Evolutionary conservation across 2,888 invertebrate species (phyloP), one percentile per base, ranked within the genome.

Genomic region (Apocheima hispidaria): DNA sequence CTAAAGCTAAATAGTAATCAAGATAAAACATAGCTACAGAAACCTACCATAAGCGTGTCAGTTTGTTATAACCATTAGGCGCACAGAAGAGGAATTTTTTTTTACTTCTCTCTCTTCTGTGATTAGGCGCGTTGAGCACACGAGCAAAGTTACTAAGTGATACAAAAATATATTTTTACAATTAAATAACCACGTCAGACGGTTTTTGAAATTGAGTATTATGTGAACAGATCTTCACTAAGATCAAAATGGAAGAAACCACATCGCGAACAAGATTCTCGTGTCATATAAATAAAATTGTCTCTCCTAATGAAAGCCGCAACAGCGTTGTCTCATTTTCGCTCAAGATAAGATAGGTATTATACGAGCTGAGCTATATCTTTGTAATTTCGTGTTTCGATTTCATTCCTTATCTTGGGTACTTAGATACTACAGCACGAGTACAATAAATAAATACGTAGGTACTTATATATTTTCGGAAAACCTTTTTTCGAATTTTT

Each of bases 231-330:
- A 44, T 44, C 43, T 10, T 26, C 26, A 26, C 43, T 44, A 6
- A 46, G 30, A 43, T 20, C 50, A 33, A 35, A 49, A 50, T 50
- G 30, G 41, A 43, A 33, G 14, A 57, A 49, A 57, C 50, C 50
- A 28, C 57, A 43, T 21, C 35, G 26, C 35, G 48, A 46, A n/a
- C 52, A 36, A 30, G 52, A 7, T 28, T 20, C 35, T 14, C 26
- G 44, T 46, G 43, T 26, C 38, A 26, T 41, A 53, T 60, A 26
- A 53, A 53, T 53, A 53, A 60, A 60, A 49, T 48, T 43, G 41
- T 54, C 54, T 41, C 43, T 23, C 30, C 21, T 54, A 60, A 54
- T 49, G 60, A 60, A 60, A 59, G n/a, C 46, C 52, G 41, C 46
- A 52, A 53, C 46, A 40, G 10, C 51, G 51, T 26, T 18, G 38